Percentiles rank a stretch among this genome's conserved stretches.
These are phyloP conservation scores for Apistogramma diplotaenia DNA, from an alignment of 2,113 vertebrate genomes.

Conservation along the genomic window DNA sequence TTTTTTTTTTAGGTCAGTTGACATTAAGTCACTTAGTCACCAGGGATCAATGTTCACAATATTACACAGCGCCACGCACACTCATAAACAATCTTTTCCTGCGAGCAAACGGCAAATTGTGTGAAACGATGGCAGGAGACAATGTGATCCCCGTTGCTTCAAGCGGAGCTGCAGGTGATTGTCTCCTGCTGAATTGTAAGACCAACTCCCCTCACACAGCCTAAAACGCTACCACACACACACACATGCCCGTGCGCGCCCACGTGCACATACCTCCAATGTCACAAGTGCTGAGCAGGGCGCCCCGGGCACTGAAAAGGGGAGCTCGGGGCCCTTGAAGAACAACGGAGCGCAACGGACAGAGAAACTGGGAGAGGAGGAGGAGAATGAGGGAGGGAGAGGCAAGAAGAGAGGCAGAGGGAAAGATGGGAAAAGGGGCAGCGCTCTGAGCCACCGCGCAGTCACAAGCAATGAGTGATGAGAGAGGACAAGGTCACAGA, in stretches of 20 bases:
- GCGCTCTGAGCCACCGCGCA: slow-evolving; percentile 55
- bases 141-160: slow-evolving; percentile 19
- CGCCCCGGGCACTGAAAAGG: slow-evolving; percentile 48
- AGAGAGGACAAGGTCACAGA: slow-evolving; percentile 73
- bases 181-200: slow-evolving; percentile 45
- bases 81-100: background rate
- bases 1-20: background rate
- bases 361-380: background rate
- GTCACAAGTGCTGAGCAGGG: slow-evolving; percentile 59
- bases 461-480: slow-evolving; percentile 64
- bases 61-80: background rate
- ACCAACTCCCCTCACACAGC: slow-evolving; percentile 40
- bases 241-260: background rate
- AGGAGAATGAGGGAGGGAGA: background rate
- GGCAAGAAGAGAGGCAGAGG: background rate
- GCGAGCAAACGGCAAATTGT: background rate
- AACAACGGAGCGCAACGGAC: slow-evolving; percentile 54
- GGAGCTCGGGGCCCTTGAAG: slow-evolving; percentile 56
- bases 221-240: slow-evolving; percentile 14
- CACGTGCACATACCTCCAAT: slow-evolving; percentile 49
- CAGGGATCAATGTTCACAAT: background rate
- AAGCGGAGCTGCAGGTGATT: slow-evolving; percentile 52
- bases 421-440: background rate
- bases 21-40: background rate
- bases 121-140: slow-evolving; percentile 35